phyloP scores from a whole-genome alignment of 2,888 invertebrate species.

The Ochropleura leucogaster region DNA sequence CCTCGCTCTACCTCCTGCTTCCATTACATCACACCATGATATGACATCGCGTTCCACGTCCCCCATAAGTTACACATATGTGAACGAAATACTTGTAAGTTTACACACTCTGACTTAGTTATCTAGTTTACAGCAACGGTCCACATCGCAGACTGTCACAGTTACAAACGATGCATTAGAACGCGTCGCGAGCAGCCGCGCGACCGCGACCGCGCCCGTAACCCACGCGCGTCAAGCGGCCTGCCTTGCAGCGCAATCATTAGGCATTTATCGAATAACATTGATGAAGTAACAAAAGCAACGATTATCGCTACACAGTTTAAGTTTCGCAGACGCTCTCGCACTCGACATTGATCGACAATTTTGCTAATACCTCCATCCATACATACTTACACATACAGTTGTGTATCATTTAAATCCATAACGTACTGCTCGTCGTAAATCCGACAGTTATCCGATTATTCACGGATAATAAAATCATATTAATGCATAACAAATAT shows the following conservation, averaged over 20 bases:
- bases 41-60: conserved; percentile 80
- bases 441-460: conserved; percentile 5
- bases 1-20: conserved; percentile 35
- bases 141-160: conserved; percentile 20
- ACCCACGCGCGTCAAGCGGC: not conserved
- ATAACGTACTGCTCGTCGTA: not conserved
- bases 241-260: not conserved
- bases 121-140: conserved; percentile 55
- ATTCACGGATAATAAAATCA: conserved; percentile 5
- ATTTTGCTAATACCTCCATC: conserved; percentile 4
- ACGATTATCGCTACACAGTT: conserved; percentile 27
- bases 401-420: conserved; percentile 6
- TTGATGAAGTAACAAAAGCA: conserved; percentile 52
- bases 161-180: not conserved
- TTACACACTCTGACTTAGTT: conserved; percentile 55
- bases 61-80: conserved; percentile 38
- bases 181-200: not conserved
- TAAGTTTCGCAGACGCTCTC: conserved; percentile 14
- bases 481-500: conserved; percentile 18
- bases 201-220: not conserved
- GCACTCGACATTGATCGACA: conserved; percentile 2
- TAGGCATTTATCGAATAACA: conserved; percentile 42
- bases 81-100: conserved; percentile 55
- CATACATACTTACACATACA: conserved; percentile 22
- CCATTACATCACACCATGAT: conserved; percentile 85